phyloP scores from a whole-genome alignment of 2,888 invertebrate species.

The Lasioglossum morio region DNA sequence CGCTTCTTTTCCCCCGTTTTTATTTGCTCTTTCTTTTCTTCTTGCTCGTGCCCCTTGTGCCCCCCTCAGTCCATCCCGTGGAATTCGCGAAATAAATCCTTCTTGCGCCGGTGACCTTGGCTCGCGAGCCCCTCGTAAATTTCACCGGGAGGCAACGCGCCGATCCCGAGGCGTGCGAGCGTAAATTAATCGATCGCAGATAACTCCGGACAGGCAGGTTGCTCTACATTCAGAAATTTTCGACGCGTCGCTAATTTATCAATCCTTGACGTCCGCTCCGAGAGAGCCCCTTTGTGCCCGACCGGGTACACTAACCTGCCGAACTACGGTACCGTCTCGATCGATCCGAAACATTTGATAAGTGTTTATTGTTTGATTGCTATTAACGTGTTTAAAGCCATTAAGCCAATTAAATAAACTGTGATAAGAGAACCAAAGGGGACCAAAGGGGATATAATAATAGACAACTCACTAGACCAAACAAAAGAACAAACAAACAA shows the following conservation, averaged over 20 bases:
- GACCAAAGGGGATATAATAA: no score
- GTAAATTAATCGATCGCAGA: constrained; percentile 64
- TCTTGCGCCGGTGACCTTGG: constrained; percentile 46
- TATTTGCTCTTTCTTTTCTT: no score
- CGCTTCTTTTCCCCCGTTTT: not conserved
- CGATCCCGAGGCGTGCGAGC: constrained; percentile 10
- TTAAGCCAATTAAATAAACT: no score
- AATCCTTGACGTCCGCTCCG: constrained; percentile 15
- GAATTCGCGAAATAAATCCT: constrained; percentile 56
- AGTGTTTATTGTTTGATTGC: no score
- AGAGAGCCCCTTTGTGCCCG: not conserved
- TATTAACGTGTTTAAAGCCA: no score
- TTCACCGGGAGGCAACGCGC: constrained; percentile 32
- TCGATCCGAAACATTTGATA: not conserved
- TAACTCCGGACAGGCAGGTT: constrained; percentile 41
- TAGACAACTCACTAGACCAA: no score
- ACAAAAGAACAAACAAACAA: no score
- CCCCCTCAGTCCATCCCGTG: not conserved
- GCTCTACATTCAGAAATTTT: constrained; percentile 60
- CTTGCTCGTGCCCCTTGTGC: not conserved
- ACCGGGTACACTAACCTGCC: not conserved
- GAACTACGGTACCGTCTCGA: not conserved
- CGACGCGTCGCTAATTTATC: constrained; percentile 47
- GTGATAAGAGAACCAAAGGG: no score
- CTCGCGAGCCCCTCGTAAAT: constrained; percentile 52